A percentile compares a stretch with the other conserved stretches of the same genome.
phyloP scores from a whole-genome alignment of 2,888 invertebrate species.

The Melanchra persicariae region DNA sequence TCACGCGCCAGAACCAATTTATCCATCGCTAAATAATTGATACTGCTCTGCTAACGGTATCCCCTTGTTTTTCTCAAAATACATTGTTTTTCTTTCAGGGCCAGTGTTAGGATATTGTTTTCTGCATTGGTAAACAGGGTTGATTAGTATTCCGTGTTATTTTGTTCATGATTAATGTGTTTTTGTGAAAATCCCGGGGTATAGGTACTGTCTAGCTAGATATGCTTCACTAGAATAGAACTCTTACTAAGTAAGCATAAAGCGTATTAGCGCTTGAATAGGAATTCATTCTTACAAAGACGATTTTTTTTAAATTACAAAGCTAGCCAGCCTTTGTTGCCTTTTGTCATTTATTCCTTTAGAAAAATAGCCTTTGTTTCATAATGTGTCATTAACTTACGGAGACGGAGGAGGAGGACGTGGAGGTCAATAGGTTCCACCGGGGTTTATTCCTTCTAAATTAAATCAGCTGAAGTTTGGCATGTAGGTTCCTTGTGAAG shows the following conservation, averaged over 20 bases:
- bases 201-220: background rate
- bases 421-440: too few species aligned
- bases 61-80: slow-evolving; percentile 41
- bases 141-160: background rate
- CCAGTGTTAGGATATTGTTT: slow-evolving; percentile 13
- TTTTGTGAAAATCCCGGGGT: background rate
- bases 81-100: slow-evolving; percentile 35
- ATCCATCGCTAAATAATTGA: slow-evolving; percentile 69
- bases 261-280: background rate
- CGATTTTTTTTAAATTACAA: too few species aligned
- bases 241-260: background rate
- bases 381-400: too few species aligned
- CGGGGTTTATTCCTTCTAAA: too few species aligned
- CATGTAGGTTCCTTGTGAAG: too few species aligned
- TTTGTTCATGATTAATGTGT: background rate
- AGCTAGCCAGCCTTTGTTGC: too few species aligned
- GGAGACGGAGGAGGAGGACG: too few species aligned
- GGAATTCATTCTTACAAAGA: too few species aligned
- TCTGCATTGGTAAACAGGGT: slow-evolving; percentile 5
- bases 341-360: too few species aligned
- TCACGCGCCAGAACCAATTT: slow-evolving; percentile 66
- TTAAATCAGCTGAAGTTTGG: too few species aligned
- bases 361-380: too few species aligned
- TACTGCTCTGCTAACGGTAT: slow-evolving; percentile 54
- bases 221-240: background rate